Conservation (phyloP, 2,888 invertebrate species). For the Chloromyia formosa region DNA sequence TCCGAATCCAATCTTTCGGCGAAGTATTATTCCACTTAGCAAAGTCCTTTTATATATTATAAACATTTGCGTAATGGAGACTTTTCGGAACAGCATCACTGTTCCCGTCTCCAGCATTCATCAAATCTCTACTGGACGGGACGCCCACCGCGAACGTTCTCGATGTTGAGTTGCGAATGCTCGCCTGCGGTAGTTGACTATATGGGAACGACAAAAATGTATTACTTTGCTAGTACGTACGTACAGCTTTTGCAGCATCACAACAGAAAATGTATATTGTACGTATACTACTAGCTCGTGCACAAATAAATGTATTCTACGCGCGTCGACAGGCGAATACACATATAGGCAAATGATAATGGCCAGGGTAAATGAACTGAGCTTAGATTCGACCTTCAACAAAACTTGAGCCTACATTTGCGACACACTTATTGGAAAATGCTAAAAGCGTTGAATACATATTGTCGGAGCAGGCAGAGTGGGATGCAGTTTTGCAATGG, state of each 20-base stretch:
- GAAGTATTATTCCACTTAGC: background rate
- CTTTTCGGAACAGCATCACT: background rate
- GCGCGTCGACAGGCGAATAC: background rate
- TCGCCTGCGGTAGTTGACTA: no score
- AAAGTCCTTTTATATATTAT: background rate
- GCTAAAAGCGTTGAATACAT: background rate
- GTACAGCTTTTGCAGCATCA: conserved; percentile 3
- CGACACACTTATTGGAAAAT: conserved; percentile 39
- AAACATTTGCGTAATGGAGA: conserved; percentile 22
- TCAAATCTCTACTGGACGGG: background rate
- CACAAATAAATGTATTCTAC: background rate
- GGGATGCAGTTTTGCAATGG: background rate
- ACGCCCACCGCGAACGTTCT: background rate
- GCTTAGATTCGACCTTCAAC: conserved; percentile 44
- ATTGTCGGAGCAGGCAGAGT: conserved; percentile 1
- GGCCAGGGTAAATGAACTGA: conserved; percentile 40
- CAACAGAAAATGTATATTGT: conserved; percentile 16
- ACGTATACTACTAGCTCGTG: no score
- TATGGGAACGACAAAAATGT: no score
- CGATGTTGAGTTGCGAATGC: background rate
- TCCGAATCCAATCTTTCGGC: background rate
- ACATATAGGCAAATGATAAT: conserved; percentile 19
- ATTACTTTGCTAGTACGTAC: background rate
- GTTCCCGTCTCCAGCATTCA: background rate
- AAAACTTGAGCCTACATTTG: conserved; percentile 41